Evolutionary conservation across 2,797 vertebrate species (phyloP), one percentile per base, ranked within the genome.

Genomic region (Pangasius larnaudii): DNA sequence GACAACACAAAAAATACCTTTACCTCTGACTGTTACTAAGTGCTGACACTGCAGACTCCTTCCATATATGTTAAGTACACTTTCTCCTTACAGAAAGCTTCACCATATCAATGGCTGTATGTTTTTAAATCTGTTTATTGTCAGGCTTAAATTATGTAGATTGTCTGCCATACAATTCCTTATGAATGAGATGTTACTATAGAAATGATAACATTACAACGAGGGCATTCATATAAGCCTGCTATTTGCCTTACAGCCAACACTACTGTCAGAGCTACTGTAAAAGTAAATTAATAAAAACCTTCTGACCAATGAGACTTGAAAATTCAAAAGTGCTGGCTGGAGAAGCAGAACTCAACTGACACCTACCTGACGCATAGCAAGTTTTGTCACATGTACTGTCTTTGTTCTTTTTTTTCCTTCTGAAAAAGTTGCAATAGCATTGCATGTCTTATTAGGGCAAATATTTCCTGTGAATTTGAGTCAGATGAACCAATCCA

Each of bases 381-480:
- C 39, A 46, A 30, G 86, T 90, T 92, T 91, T 90, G 77, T 84
- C 58, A 49, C 42, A 30, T 16, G 22, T 53, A 63, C 24, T 56
- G 27, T 46, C 53, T 87, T 85, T 49, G 14, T 69, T 84, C 69
- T 85, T 16, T 81, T 58, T 46, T n/a, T 24, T 53, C 69, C 61
- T 89, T 71, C 80, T 86, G 74, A 91, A 92, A 95, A 79, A 58
- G 49, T 94, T 94, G 90, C 87, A 84, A 89, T 86, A 92, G 82
- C 90, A 88, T 86, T 92, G 89, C 91, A 91, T 78, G 83, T 92
- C 91, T 94, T 94, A 93, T 95, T 92, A 91, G 92, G 94, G 89
- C 92, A 94, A 95, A 96, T 95, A 95, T 95, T 94, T 95, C 89
- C 89, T 91, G 90, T 84, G 93, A 95, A 94, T 94, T 94, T 91